These are phyloP conservation scores for Cryptophagus acutangulus DNA, from an alignment of 2,888 invertebrate genomes.

Conservation along the genomic window DNA sequence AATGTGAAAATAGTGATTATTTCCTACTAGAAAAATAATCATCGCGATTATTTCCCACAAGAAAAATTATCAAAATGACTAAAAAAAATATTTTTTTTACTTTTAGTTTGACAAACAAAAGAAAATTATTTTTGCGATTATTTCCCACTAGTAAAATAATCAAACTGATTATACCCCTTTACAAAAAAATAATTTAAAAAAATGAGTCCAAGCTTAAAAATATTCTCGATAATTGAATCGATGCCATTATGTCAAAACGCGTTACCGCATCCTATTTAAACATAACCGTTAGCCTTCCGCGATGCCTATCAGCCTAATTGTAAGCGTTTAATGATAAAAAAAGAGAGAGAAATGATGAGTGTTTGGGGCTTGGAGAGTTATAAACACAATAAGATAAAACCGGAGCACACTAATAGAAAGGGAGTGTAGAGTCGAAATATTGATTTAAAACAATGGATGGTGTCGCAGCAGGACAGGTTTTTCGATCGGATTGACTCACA, in stretches of 20 bases:
- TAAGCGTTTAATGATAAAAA: slow-evolving; percentile 19
- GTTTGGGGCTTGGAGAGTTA: slow-evolving; percentile 8
- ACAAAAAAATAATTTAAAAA: too few relatives aligned
- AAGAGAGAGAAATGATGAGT: slow-evolving; percentile 13
- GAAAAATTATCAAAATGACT: too few relatives aligned
- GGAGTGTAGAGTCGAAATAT: slow-evolving; percentile 27
- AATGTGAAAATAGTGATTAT: too few relatives aligned
- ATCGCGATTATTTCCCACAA: too few relatives aligned
- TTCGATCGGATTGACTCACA: slow-evolving; percentile 38
- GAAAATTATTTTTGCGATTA: too few relatives aligned
- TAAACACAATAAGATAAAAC: slow-evolving; percentile 19
- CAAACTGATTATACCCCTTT: too few relatives aligned
- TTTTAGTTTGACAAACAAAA: too few relatives aligned
- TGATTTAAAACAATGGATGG: slow-evolving; percentile 42
- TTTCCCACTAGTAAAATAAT: too few relatives aligned
- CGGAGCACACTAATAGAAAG: slow-evolving; percentile 16
- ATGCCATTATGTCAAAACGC: slow-evolving; percentile 27
- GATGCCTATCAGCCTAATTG: slow-evolving; percentile 23
- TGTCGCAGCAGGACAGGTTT: slow-evolving; percentile 33
- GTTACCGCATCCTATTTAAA: slow-evolving; percentile 16
- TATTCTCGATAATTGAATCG: too few relatives aligned
- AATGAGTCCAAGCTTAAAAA: too few relatives aligned
- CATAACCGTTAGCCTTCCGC: slow-evolving; percentile 18
- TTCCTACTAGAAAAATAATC: too few relatives aligned
- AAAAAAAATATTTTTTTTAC: too few relatives aligned